phyloP scores from a whole-genome alignment of 2,113 vertebrate species.

The Brachypteracias leptosomus region DNA sequence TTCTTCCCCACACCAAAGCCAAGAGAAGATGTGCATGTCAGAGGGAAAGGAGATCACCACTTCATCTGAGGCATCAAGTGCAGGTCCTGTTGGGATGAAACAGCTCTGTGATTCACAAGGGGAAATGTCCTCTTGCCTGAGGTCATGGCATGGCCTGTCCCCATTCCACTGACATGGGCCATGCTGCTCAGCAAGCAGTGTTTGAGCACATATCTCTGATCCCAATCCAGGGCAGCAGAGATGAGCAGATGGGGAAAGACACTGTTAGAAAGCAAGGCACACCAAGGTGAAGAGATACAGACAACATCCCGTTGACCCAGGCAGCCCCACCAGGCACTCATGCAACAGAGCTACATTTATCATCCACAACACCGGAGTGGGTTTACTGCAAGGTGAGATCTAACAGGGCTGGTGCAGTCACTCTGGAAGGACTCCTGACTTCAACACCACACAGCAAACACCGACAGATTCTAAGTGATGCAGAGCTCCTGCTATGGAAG shows the following conservation, averaged over 20 bases:
- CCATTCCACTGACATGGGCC: accelerated
- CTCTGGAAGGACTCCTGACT: background rate
- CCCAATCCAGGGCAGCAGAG: background rate
- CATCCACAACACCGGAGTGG: background rate
- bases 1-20: background rate
- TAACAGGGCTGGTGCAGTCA: no score
- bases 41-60: background rate
- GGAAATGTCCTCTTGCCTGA: background rate
- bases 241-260: background rate
- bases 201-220: background rate
- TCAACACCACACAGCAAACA: background rate
- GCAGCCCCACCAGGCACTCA: background rate
- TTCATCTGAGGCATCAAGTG: background rate
- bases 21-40: background rate
- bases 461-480: background rate
- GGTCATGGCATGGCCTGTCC: background rate
- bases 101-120: background rate
- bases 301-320: background rate
- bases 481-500: background rate
- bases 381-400: background rate
- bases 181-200: accelerated
- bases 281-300: accelerated
- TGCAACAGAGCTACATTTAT: background rate
- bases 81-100: background rate
- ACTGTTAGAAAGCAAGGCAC: background rate